phyloP scores from a whole-genome alignment of 2,113 vertebrate genomes.

The Oryzias javanicus region DNA sequence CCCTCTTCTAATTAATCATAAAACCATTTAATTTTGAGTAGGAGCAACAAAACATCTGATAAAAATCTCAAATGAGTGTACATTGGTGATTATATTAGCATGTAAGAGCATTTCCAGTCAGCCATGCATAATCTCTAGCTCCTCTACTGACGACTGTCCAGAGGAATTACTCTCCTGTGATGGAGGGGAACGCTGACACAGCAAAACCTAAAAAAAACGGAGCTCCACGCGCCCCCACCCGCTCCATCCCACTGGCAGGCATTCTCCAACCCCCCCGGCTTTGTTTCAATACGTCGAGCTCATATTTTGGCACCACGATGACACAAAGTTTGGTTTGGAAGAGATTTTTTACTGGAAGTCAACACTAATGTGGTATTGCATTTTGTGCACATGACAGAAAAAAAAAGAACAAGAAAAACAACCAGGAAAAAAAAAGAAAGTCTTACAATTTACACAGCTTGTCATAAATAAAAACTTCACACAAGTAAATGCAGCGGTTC shows the following conservation, averaged over 20 bases:
- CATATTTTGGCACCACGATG: not conserved
- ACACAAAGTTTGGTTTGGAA: slow-evolving; percentile 33
- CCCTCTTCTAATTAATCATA: too few relatives aligned
- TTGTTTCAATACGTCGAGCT: not conserved
- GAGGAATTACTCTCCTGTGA: slow-evolving; percentile 28
- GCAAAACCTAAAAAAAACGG: slow-evolving; percentile 54
- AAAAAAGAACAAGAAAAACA: slow-evolving; percentile 51
- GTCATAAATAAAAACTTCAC: slow-evolving; percentile 71
- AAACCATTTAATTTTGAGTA: too few relatives aligned
- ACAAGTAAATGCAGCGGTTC: slow-evolving; percentile 50
- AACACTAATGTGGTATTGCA: slow-evolving; percentile 58
- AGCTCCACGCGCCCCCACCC: slow-evolving; percentile 33
- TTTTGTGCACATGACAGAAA: slow-evolving; percentile 55
- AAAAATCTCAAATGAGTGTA: too few relatives aligned
- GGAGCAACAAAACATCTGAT: too few relatives aligned
- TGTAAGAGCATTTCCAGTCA: too few relatives aligned
- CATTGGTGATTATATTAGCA: too few relatives aligned
- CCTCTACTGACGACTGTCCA: slow-evolving; percentile 5
- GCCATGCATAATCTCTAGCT: not conserved
- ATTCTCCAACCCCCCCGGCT: not conserved
- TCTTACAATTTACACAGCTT: slow-evolving; percentile 67
- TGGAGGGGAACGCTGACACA: slow-evolving; percentile 53
- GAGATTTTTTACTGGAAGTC: slow-evolving; percentile 70
- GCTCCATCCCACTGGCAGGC: too few relatives aligned
- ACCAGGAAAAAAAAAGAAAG: slow-evolving; percentile 56